Percentiles rank a stretch among this genome's conserved stretches.
Evolutionary conservation across 2,797 vertebrate species (phyloP).

Genomic region (Sebastes itinus): DNA sequence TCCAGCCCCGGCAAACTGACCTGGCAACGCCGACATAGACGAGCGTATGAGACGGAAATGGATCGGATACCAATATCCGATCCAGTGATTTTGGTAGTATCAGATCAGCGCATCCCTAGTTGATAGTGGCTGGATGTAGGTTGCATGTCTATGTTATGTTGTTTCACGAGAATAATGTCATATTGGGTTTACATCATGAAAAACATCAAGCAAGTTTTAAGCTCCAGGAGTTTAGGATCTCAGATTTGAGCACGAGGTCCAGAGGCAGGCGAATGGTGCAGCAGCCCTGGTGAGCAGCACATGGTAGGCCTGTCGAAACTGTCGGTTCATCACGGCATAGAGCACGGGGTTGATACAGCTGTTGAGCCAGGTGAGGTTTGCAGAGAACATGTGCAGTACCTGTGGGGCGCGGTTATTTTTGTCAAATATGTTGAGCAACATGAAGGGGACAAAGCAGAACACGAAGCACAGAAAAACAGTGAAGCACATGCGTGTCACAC

Average conservation of each 20-base stretch:
- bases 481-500: constrained; percentile 90
- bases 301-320: constrained; percentile 86
- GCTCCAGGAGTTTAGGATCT: neutral
- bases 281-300: constrained; percentile 73
- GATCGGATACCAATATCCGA: no score
- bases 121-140: neutral
- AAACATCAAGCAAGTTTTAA: neutral
- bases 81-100: no score
- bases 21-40: no score
- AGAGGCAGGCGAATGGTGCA: constrained; percentile 59
- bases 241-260: neutral
- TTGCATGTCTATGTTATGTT: neutral
- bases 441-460: constrained; percentile 87
- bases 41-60: no score
- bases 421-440: constrained; percentile 87
- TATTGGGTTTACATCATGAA: neutral
- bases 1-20: no score
- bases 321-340: constrained; percentile 90
- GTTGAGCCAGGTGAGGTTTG: constrained; percentile 92
- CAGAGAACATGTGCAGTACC: constrained; percentile 87
- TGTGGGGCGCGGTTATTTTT: constrained; percentile 79
- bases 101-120: no score
- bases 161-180: neutral
- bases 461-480: constrained; percentile 89
- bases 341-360: constrained; percentile 91